Percentiles rank a stretch among this genome's conserved stretches.
phyloP scores from a whole-genome alignment of 2,888 invertebrate genomes.

The Drosophila anomelani region DNA sequence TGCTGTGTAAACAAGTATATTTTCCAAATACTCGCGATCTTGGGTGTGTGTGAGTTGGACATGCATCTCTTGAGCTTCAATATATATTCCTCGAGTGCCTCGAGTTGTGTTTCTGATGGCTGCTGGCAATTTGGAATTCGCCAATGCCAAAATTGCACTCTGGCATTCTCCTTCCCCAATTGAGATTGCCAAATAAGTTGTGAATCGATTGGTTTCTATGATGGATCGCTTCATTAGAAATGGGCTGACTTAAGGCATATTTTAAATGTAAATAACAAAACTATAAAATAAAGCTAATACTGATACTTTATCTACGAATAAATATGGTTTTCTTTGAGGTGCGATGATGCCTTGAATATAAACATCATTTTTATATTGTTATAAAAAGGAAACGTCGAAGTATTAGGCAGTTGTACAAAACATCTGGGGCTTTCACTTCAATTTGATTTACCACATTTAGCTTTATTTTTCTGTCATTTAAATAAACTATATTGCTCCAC shows the following conservation, averaged over 20 bases:
- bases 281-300: background rate
- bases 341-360: background rate
- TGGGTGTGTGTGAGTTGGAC: background rate
- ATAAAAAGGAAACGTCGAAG: background rate
- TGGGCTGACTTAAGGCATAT: background rate
- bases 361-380: background rate
- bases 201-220: constrained; percentile 20
- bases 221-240: constrained; percentile 10
- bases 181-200: constrained; percentile 21
- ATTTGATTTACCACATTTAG: background rate
- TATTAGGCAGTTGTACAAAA: background rate
- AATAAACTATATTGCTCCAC: background rate
- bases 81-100: constrained; percentile 32
- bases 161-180: constrained; percentile 2
- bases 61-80: constrained; percentile 20
- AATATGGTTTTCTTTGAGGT: background rate
- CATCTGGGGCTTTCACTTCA: background rate
- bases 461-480: background rate
- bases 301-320: background rate
- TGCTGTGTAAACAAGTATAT: constrained; percentile 35
- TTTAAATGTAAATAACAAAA: background rate
- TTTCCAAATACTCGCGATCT: constrained; percentile 4
- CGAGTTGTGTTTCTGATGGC: constrained; percentile 39
- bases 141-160: constrained; percentile 37
- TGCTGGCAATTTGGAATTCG: constrained; percentile 45